These are phyloP conservation scores for Vannuccia rotundouncinata DNA, from an alignment of 2,888 invertebrate genomes.

Conservation along the genomic window DNA sequence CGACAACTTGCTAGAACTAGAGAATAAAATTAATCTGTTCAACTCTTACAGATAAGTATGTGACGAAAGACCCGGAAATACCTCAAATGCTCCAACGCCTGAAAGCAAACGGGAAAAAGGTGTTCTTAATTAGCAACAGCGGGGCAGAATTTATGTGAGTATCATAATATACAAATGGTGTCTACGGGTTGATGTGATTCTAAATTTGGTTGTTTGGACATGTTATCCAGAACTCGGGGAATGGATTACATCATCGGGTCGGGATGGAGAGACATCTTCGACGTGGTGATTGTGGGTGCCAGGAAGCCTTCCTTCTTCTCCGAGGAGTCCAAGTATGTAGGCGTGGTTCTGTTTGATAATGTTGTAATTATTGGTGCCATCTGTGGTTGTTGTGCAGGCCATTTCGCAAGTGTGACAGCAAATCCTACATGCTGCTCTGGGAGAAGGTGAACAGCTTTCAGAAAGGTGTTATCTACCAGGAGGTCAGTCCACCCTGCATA, in stretches of 20 bases:
- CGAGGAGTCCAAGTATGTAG: conserved; percentile 65
- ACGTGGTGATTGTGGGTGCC: conserved; percentile 80
- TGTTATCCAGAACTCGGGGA: conserved; percentile 69
- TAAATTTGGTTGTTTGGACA: neutral
- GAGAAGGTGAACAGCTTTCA: conserved; percentile 77
- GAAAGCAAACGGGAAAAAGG: conserved; percentile 69
- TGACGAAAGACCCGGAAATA: conserved; percentile 58
- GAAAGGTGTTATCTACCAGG: conserved; percentile 82
- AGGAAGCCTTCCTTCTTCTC: conserved; percentile 93
- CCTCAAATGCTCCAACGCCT: conserved; percentile 70
- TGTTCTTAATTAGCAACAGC: conserved; percentile 92
- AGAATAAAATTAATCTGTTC: neutral
- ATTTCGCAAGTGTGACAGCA: conserved; percentile 76
- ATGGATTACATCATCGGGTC: conserved; percentile 79
- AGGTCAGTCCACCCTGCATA: conserved; percentile 52
- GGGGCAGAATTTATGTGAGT: conserved; percentile 74
- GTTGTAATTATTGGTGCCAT: no score
- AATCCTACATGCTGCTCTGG: conserved; percentile 76
- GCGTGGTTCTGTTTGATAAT: neutral
- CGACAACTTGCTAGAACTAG: neutral
- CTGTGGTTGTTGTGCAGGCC: conserved; percentile 61
- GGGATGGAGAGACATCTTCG: conserved; percentile 83
- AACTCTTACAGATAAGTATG: conserved; percentile 27
- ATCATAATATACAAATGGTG: neutral
- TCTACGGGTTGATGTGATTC: neutral